Evolutionary conservation across 2,888 invertebrate genomes (phyloP).

Genomic region (Heliconius ethilla): DNA sequence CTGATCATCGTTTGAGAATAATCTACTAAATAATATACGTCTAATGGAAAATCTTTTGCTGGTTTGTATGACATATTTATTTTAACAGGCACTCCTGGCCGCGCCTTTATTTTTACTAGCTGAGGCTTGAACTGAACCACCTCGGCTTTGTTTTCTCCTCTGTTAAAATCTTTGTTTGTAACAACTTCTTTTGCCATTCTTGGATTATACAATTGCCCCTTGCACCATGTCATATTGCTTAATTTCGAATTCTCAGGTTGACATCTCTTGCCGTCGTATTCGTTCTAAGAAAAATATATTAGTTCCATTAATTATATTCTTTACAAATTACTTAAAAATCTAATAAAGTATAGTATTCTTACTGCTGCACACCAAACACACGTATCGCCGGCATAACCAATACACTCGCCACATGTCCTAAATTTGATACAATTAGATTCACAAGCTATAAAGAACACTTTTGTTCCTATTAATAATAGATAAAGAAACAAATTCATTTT

Average conservation of each 20-base stretch:
- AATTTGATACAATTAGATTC: conserved; percentile 47
- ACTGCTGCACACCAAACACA: conserved; percentile 69
- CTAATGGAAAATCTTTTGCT: conserved; percentile 89
- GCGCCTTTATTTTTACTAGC: conserved; percentile 69
- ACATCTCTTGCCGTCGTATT: conserved; percentile 51
- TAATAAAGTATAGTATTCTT: conserved; percentile 35
- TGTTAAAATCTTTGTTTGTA: conserved; percentile 44
- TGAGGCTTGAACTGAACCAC: conserved; percentile 82
- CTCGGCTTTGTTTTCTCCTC: conserved; percentile 36
- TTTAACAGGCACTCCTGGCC: conserved; percentile 69
- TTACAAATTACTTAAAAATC: neutral
- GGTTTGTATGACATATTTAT: conserved; percentile 81
- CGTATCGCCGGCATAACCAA: conserved; percentile 51
- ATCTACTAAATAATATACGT: conserved; percentile 93
- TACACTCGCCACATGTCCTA: conserved; percentile 60
- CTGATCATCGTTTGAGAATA: conserved; percentile 87
- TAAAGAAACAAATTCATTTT: conserved; percentile 28
- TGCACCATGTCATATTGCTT: conserved; percentile 54
- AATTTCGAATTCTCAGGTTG: conserved; percentile 44
- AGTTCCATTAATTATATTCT: neutral
- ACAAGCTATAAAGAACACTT: conserved; percentile 35
- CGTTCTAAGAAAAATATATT: conserved; percentile 47
- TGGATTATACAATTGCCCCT: conserved; percentile 48
- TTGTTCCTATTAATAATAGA: conserved; percentile 26
- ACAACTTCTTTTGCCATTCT: neutral